Conservation (phyloP, 35 echinoderm and acorn worm genomes). For the Amphiura filiformis region DNA sequence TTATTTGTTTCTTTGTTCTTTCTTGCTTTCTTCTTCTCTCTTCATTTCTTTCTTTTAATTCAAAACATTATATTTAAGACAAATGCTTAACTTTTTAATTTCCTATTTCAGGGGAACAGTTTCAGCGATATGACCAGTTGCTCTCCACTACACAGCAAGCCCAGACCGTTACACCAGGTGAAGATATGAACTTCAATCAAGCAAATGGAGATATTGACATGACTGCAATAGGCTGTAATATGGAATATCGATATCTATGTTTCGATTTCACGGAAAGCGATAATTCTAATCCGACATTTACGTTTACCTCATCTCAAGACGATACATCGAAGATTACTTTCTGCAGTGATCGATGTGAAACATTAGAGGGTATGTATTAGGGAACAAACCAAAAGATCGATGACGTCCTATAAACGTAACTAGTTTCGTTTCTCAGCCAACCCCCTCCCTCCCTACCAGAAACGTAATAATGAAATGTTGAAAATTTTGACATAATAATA, state of each 20-base stretch:
- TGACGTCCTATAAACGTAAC: too few relatives aligned
- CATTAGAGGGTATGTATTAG: not conserved
- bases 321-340: not conserved
- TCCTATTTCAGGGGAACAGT: not conserved
- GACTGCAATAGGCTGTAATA: not conserved
- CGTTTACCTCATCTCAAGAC: not conserved
- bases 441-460: too few relatives aligned
- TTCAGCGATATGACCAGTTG: not conserved
- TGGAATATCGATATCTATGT: not conserved
- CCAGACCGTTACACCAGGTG: not conserved
- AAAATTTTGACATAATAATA: too few relatives aligned
- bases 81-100: too few relatives aligned
- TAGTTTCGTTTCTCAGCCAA: too few relatives aligned
- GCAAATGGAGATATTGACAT: not conserved
- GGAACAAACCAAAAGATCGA: too few relatives aligned
- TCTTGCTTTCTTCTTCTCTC: too few relatives aligned
- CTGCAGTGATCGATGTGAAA: not conserved
- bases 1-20: too few relatives aligned
- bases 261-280: not conserved
- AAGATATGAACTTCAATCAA: not conserved
- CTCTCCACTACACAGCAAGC: not conserved
- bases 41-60: too few relatives aligned
- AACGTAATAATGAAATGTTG: too few relatives aligned
- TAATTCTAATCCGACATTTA: not conserved
- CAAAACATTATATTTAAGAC: too few relatives aligned